phyloP scores from a whole-genome alignment of 2,797 vertebrate species.

The Squalus acanthias region DNA sequence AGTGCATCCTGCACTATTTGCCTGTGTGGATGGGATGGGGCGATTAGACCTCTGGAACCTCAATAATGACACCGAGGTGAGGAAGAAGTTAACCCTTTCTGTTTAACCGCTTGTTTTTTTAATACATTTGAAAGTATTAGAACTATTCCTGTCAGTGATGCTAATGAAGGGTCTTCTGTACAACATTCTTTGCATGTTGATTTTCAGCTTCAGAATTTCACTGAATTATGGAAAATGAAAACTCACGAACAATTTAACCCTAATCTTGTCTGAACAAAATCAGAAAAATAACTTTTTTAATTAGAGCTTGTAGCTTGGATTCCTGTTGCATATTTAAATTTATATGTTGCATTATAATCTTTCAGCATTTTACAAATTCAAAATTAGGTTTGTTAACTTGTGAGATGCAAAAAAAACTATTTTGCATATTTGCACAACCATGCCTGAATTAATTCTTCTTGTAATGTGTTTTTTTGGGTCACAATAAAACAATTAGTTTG shows the following conservation, averaged over 20 bases:
- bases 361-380: background rate
- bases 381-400: background rate
- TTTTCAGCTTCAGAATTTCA: background rate
- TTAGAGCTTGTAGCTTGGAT: background rate
- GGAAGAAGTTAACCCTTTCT: conserved; percentile 40
- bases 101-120: background rate
- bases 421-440: background rate
- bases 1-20: conserved; percentile 85
- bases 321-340: background rate
- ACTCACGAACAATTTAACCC: too few relatives aligned
- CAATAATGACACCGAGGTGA: conserved; percentile 94
- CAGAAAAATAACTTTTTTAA: background rate
- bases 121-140: background rate
- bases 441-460: background rate
- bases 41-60: conserved; percentile 95
- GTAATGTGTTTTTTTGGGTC: background rate
- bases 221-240: background rate
- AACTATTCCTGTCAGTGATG: background rate
- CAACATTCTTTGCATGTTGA: background rate
- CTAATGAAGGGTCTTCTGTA: background rate
- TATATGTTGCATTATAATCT: background rate
- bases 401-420: background rate
- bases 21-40: conserved; percentile 92
- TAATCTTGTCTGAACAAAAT: background rate
- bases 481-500: conserved; percentile 11